A percentile compares a stretch with the other conserved stretches of the same genome.
phyloP scores from a whole-genome alignment of 2,888 invertebrate genomes.

The Drosophila barbarae region DNA sequence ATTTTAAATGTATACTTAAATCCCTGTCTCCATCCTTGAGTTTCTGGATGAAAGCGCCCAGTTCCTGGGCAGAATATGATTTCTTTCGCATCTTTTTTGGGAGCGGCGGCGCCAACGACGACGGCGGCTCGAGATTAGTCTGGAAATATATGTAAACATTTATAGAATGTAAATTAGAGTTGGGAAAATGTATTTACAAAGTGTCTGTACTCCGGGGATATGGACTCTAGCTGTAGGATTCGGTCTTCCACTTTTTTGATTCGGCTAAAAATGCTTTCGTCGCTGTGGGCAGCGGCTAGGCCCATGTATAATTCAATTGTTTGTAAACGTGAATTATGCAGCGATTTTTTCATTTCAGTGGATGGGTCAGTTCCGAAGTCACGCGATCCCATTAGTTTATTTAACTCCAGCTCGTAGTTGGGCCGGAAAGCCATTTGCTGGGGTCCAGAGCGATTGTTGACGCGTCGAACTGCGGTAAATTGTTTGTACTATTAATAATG shows the following conservation, averaged over 20 bases:
- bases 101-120: neutral
- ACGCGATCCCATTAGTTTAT: conserved; percentile 80
- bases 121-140: conserved; percentile 15
- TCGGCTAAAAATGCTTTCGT: conserved; percentile 84
- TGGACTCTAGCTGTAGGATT: conserved; percentile 85
- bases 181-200: conserved; percentile 80
- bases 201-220: conserved; percentile 90
- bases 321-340: conserved; percentile 43
- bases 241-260: conserved; percentile 88
- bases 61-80: conserved; percentile 24
- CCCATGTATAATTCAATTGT: conserved; percentile 58
- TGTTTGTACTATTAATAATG: conserved; percentile 6
- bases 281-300: conserved; percentile 40
- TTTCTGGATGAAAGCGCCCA: conserved; percentile 22
- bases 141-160: conserved; percentile 10
- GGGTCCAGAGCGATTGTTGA: conserved; percentile 86
- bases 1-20: conserved; percentile 16
- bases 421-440: conserved; percentile 80
- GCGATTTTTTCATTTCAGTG: conserved; percentile 66
- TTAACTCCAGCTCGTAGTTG: conserved; percentile 79
- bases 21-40: conserved; percentile 2
- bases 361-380: conserved; percentile 44
- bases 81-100: conserved; percentile 17
- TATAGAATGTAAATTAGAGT: neutral
- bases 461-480: conserved; percentile 83